Base-by-base conservation (phyloP, 1,140 invertebrate genomes). In the Trachelipus rathkii region DNA sequence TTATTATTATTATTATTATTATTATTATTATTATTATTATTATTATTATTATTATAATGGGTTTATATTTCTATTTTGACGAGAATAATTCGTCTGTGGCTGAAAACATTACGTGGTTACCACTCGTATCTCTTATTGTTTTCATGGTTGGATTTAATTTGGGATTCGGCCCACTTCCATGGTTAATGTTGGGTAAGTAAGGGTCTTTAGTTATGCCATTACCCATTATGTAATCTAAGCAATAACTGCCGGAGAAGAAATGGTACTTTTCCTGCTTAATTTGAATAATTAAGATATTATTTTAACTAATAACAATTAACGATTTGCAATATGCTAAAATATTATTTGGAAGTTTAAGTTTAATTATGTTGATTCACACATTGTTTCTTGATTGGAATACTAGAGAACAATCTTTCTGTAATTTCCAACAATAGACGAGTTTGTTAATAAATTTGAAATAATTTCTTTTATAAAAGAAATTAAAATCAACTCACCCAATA, bases 61-160 rank as follows among this genome's bases (percentile, higher is more conserved):
- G 84, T 13, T 44, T 73, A 13, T 84, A 78, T 75, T 84, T 83
- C 74, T 82, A 80, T 74, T 78, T 82, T 70, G 67, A 74, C 2
- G 69, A 24, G 23, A 77, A 81, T 69, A 9, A 86, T 8, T 46
- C 66, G 0, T 81, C 76, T 44, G 71, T 69, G 5, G 66, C 69
- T 6, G 66, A 74, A 6, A 5, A 76, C 23, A 85, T 92, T 24
- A 88, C 87, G 1, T 92, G 90, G 90, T 82, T 95, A 45, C 92
- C 93, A 0, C 84, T 95, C 0, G 78, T 89, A 0, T 89, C 89
- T 69, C 83, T 95, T 4, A 91, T 91, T 50, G 74, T 92, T 0
- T 96, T 92, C 84, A 91, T 93, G 44, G 83, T 92, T 33, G 87
- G 90, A n/a, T 93, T 93, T 84, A 91, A 90, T 0, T 83, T 93